These are phyloP conservation scores for Dimorphilus gyrociliatus DNA, from an alignment of 2,888 invertebrate species.

Conservation along the genomic window DNA sequence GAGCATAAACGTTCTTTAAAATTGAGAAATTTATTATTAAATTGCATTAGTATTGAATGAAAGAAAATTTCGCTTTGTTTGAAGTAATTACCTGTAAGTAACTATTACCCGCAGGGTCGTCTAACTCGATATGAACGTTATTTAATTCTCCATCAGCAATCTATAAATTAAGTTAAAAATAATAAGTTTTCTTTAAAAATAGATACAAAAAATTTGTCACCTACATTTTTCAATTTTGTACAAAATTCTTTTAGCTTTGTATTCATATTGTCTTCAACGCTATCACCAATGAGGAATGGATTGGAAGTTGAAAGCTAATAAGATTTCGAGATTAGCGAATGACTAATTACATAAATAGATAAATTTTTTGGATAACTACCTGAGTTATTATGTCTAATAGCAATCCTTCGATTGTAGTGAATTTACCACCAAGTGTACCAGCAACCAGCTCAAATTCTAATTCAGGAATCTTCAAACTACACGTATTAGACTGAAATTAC, in stretches of 20 bases:
- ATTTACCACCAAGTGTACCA: conserved; percentile 70
- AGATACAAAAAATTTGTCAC: conserved; percentile 3
- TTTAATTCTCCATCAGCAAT: conserved; percentile 46
- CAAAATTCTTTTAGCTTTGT: conserved; percentile 49
- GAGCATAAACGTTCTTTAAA: conserved; percentile 52
- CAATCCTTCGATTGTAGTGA: conserved; percentile 86
- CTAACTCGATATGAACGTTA: conserved; percentile 59
- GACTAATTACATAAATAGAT: conserved; percentile 11
- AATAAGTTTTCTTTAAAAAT: not conserved
- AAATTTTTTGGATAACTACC: conserved; percentile 16
- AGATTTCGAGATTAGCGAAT: conserved; percentile 33
- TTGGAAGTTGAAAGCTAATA: conserved; percentile 51
- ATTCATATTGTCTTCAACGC: conserved; percentile 36
- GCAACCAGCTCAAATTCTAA: conserved; percentile 64
- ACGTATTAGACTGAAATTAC: conserved; percentile 54
- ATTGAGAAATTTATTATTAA: conserved; percentile 2
- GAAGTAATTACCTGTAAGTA: conserved; percentile 52
- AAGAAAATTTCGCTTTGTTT: not conserved
- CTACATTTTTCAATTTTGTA: conserved; percentile 46
- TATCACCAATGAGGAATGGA: conserved; percentile 52
- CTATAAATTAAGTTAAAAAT: conserved; percentile 15
- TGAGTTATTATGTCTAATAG: conserved; percentile 55
- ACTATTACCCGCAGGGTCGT: conserved; percentile 95
- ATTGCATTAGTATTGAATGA: not conserved
- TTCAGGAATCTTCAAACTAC: conserved; percentile 62